These are phyloP conservation scores for Chrysotoxum bicinctum DNA, from an alignment of 2,888 invertebrate genomes.

Conservation along the genomic window DNA sequence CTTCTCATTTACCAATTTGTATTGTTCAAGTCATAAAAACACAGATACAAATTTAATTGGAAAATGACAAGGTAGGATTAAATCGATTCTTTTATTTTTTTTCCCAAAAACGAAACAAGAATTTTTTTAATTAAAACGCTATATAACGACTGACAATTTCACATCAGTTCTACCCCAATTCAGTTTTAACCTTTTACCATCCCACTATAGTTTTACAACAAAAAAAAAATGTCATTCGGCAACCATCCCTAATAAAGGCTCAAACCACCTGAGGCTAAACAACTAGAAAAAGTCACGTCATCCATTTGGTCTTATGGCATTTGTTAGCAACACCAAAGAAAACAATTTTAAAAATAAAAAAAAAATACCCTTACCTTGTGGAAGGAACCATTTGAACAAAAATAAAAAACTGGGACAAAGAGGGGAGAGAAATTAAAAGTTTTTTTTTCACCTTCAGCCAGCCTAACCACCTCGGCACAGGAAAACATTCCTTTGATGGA, in stretches of 20 bases:
- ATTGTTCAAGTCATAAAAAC: neutral
- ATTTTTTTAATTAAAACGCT: slow-evolving; percentile 17
- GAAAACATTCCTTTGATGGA: slow-evolving; percentile 11
- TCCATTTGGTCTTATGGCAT: slow-evolving; percentile 34
- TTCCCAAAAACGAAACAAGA: neutral
- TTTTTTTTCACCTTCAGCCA: neutral
- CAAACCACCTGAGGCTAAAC: slow-evolving; percentile 55
- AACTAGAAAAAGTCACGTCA: slow-evolving; percentile 56
- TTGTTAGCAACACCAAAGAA: slow-evolving; percentile 45
- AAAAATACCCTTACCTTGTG: slow-evolving; percentile 14
- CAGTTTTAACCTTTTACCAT: neutral
- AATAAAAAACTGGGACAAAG: slow-evolving; percentile 1
- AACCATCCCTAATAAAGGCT: neutral
- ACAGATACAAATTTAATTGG: neutral
- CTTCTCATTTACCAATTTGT: neutral
- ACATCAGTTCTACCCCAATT: neutral
- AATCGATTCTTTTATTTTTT: neutral
- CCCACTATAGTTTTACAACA: neutral
- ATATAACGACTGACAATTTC: neutral
- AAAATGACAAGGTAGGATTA: neutral
- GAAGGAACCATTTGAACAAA: slow-evolving; percentile 4
- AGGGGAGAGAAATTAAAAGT: slow-evolving; percentile 15
- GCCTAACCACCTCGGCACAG: neutral
- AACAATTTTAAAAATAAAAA: slow-evolving; percentile 17
- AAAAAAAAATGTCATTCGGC: neutral